Evolutionary conservation across 23 tunicate species (phyloP).

Genomic region (Phallusia fumigata): DNA sequence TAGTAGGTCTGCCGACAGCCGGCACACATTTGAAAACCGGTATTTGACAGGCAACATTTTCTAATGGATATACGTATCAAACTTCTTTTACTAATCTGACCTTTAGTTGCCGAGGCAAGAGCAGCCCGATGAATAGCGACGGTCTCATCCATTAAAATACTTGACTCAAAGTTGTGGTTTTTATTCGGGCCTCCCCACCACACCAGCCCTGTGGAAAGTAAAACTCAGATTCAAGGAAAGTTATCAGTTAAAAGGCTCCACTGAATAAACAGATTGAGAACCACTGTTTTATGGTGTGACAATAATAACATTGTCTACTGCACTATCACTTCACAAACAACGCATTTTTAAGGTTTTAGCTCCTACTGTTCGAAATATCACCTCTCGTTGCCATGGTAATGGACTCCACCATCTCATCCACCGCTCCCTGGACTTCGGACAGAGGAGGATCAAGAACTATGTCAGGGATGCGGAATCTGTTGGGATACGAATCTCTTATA

Average conservation of each 20-base stretch:
- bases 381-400: constrained; percentile 60
- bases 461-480: constrained; percentile 84
- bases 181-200: constrained; percentile 89
- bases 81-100: constrained; percentile 7
- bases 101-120: constrained; percentile 61
- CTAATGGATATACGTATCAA: background rate
- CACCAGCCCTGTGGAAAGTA: constrained; percentile 31
- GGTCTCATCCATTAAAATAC: constrained; percentile 71
- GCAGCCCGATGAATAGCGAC: constrained; percentile 42
- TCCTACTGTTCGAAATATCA: background rate
- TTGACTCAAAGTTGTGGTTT: constrained; percentile 51
- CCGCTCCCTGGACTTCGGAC: constrained; percentile 65
- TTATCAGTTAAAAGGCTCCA: background rate
- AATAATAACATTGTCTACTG: too few relatives aligned
- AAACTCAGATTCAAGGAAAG: background rate
- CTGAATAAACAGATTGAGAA: too few relatives aligned
- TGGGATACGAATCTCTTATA: background rate
- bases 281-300: too few relatives aligned
- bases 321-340: too few relatives aligned
- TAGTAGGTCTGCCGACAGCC: too few relatives aligned
- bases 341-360: background rate
- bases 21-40: too few relatives aligned
- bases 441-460: constrained; percentile 83
- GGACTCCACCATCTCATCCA: constrained; percentile 77
- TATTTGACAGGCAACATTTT: too few relatives aligned